A percentile compares a stretch with the other conserved stretches of the same genome.
These are phyloP conservation scores for Scartelaos histophorus DNA, from an alignment of 2,113 vertebrate species.

Conservation along the genomic window DNA sequence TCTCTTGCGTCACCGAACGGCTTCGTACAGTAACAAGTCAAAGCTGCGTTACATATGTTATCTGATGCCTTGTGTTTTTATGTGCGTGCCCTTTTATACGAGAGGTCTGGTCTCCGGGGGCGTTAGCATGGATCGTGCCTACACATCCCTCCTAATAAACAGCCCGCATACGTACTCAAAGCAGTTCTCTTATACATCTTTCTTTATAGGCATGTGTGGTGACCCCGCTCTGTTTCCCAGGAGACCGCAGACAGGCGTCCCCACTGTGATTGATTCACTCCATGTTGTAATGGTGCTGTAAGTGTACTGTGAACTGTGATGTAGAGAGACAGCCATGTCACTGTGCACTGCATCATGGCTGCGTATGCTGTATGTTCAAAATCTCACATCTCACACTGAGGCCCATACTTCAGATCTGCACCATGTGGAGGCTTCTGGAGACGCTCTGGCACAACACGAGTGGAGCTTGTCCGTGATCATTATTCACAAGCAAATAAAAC, in stretches of 20 bases:
- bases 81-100: slow-evolving; percentile 26
- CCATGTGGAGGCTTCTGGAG: neutral
- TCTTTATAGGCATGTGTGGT: slow-evolving; percentile 13
- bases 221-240: slow-evolving; percentile 25
- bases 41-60: slow-evolving; percentile 25
- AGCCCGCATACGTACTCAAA: neutral
- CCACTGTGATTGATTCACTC: slow-evolving; percentile 29
- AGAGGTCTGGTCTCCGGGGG: slow-evolving; percentile 31
- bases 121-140: slow-evolving; percentile 2
- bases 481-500: neutral
- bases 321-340: slow-evolving; percentile 6
- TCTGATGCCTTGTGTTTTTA: slow-evolving; percentile 49
- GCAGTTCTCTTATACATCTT: slow-evolving; percentile 3
- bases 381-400: neutral
- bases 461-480: neutral
- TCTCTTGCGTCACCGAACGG: slow-evolving; percentile 11
- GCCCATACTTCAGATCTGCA: neutral
- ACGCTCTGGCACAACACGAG: neutral
- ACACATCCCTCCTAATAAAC: neutral
- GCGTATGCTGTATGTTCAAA: neutral
- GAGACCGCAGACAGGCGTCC: slow-evolving; percentile 20
- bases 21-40: slow-evolving; percentile 18
- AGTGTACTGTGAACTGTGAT: slow-evolving; percentile 10
- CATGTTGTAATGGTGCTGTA: slow-evolving; percentile 9
- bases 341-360: neutral